Base-by-base conservation (phyloP, 2,888 invertebrate genomes). In the Hypolimnas misippus region DNA sequence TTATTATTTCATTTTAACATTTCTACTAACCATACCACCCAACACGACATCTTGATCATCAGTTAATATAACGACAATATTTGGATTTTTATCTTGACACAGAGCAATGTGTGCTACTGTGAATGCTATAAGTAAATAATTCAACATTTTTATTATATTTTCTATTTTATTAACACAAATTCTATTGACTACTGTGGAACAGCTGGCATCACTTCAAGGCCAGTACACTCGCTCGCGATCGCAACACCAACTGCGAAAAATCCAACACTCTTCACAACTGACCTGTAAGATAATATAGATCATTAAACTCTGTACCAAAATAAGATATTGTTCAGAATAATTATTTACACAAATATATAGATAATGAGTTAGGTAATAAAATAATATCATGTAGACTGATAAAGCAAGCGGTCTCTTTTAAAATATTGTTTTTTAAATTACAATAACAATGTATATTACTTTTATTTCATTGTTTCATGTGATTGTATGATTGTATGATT, bases 41-140 rank as follows among this genome's bases (percentile, higher is more conserved):
- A 98, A 85, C n/a, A 93, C 86, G 2, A 94, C 87, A 91, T 98
- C 98, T 83, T 97, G 97, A 87, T 98, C 98, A 81, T 98, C 98
- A 0, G 96, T 96, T 56, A 98, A 76, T 70, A 98, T 92, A 40
- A 97, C 77, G 50, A 98, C 92, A 77, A 98, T 94, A 86, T 97
- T 98, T 29, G 96, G 95, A 75, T 76, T 81, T 38, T 63, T 74
- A 40, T 73, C 73, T 53, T 76, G 76, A 68, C 83, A 78, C 57
- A 68, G 67, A 40, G 78, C 74, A 21, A 25, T 42, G 25, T 66
- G 60, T 54, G 76, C 66, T 61, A 83, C 65, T 31, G 81, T 72
- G 62, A 85, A 72, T 44, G 67, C 74, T 68, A 90, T 76, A 62
- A 91, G 74, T 73, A 87, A 76, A 83, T 80, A 84, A 79, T 79